Evolutionary conservation across 1,140 invertebrate species (phyloP), one percentile per base, ranked within the genome.

Genomic region (Euura saliciscinereae): DNA sequence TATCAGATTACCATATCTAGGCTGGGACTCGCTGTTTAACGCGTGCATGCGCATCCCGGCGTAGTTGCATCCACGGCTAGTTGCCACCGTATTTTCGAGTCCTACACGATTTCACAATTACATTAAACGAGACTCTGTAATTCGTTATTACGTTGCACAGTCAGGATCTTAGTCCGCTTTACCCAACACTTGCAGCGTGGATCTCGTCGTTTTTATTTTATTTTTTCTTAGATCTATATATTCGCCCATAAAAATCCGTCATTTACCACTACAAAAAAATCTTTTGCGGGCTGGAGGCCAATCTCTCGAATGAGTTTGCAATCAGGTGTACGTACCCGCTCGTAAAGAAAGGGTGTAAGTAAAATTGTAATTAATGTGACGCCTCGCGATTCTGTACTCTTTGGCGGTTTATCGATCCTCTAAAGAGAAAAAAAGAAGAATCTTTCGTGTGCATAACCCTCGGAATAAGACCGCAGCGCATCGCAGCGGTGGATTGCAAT

Each of bases 1-100:
- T 59, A n/a, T 6, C 51, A 8, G 51, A 59, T 59, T 59, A 59
- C 51, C 51, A 59, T 59, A 59, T 59, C 51, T 59, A 59, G 51
- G 13, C 51, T 59, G 51, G 51, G 51, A 28, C 51, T 59, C 51
- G 51, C 51, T 59, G 51, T 59, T 59, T 59, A 11, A 59, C 51
- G 51, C 51, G 51, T n/a, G 51, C 51, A 59, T 8, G 51, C 51
- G 51, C 51, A 59, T 59, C 51, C 51, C n/a, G 2, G 51, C 51
- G 51, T n/a, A n/a, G n/a, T 59, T 59, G 51, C 5, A 59, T n/a
- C 8, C 8, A 4, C 5, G 3, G 51, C 8, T 59, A 59, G 13
- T n/a, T 59, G 13, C 6, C 51, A 59, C 8, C 51, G 51, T 59
- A n/a, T n/a, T 3, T 59, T 59, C 51, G 51, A n/a, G 10, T 59